Conservation (phyloP, 2,888 invertebrate genomes). For the Hydropsyche betteni region DNA sequence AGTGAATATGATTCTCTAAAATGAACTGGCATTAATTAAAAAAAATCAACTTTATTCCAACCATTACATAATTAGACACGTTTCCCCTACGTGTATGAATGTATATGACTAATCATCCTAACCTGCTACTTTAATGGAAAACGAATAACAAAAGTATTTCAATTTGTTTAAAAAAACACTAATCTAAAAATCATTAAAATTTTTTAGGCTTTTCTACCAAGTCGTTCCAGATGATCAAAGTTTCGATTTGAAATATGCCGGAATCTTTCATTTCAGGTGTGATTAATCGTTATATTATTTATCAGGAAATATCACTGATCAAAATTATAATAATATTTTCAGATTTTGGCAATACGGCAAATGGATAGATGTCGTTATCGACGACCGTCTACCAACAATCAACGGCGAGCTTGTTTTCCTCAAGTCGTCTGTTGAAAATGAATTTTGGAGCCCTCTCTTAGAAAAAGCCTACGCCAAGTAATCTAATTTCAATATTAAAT, state of each 20-base stretch:
- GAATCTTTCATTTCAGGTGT: constrained; percentile 90
- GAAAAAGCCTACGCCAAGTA: background rate
- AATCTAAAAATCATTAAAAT: background rate
- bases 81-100: too few species aligned
- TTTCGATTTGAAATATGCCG: constrained; percentile 93
- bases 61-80: too few species aligned
- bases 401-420: constrained; percentile 57
- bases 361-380: constrained; percentile 79
- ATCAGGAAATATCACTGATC: too few species aligned
- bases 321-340: constrained; percentile 33
- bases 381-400: constrained; percentile 75
- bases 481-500: background rate
- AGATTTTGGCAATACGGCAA: constrained; percentile 78
- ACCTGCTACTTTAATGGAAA: too few species aligned
- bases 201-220: constrained; percentile 84
- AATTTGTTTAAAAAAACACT: background rate
- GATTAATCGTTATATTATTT: too few species aligned
- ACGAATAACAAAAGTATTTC: too few species aligned
- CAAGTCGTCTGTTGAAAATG: background rate
- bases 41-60: too few species aligned
- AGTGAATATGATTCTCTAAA: too few species aligned
- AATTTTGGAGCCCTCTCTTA: background rate
- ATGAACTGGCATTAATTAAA: too few species aligned
- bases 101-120: too few species aligned
- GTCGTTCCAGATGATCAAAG: constrained; percentile 96